Percentiles rank a stretch among this genome's conserved stretches.
These are phyloP conservation scores for Steinernema carpocapsae DNA, from an alignment of 2,888 invertebrate genomes.

Conservation along the genomic window DNA sequence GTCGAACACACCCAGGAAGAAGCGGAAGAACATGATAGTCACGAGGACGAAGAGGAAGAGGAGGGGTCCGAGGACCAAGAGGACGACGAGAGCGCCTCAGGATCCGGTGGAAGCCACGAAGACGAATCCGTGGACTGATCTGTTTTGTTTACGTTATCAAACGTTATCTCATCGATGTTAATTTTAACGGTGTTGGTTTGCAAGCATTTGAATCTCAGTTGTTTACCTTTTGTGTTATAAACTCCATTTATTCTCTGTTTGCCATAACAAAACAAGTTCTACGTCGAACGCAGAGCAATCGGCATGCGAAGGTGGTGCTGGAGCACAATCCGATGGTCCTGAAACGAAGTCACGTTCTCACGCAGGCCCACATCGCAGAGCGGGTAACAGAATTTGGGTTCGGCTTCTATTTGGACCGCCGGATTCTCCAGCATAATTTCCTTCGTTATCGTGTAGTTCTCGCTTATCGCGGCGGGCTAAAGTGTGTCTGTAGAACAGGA, in stretches of 20 bases:
- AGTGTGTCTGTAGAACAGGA: too few relatives aligned
- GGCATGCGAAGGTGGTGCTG: slow-evolving; percentile 11
- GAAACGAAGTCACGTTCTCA: slow-evolving; percentile 19
- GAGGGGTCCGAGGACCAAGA: background rate
- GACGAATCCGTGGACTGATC: background rate
- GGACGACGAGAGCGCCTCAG: background rate
- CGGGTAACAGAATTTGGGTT: slow-evolving; percentile 1
- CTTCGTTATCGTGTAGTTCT: too few relatives aligned
- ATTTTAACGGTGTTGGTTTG: background rate
- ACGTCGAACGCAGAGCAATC: background rate
- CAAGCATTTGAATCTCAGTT: slow-evolving; percentile 19
- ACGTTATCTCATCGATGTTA: background rate
- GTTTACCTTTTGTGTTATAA: background rate
- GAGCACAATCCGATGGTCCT: background rate
- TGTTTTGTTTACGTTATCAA: background rate
- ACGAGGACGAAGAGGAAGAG: background rate
- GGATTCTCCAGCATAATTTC: too few relatives aligned
- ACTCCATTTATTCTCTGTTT: background rate
- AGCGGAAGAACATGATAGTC: background rate
- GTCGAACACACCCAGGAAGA: background rate
- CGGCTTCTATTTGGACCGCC: background rate
- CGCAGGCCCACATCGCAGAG: background rate
- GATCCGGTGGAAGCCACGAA: slow-evolving; percentile 1
- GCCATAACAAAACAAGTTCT: background rate
- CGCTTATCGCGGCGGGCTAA: too few relatives aligned